phyloP scores from a whole-genome alignment of 2,888 invertebrate genomes.

The Trichopria drosophilae region DNA sequence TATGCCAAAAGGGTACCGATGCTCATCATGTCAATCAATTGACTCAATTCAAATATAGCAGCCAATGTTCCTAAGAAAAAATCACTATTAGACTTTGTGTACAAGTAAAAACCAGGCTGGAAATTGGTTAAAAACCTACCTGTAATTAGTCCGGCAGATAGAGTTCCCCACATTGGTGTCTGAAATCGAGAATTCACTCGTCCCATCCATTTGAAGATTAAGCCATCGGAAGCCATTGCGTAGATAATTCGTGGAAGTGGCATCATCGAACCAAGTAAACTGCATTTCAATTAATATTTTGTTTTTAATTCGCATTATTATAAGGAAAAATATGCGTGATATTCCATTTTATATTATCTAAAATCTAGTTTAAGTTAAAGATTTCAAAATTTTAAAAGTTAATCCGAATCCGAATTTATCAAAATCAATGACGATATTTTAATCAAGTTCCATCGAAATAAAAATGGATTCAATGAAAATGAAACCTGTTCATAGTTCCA shows the following conservation, averaged over 20 bases:
- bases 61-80: conserved; percentile 71
- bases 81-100: background rate
- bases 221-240: conserved; percentile 83
- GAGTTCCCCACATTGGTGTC: conserved; percentile 74
- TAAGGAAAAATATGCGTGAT: no score
- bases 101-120: no score
- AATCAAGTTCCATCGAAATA: no score
- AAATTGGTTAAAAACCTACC: conserved; percentile 62
- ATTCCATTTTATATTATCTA: no score
- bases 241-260: conserved; percentile 82
- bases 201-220: conserved; percentile 73
- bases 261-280: conserved; percentile 79
- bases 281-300: conserved; percentile 48
- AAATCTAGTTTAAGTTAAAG: conserved; percentile 43
- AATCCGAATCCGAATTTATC: background rate
- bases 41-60: conserved; percentile 78
- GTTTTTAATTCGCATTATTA: background rate
- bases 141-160: conserved; percentile 71
- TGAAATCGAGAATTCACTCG: conserved; percentile 70
- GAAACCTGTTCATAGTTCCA: no score
- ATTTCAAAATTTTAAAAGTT: conserved; percentile 6
- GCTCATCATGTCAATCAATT: conserved; percentile 88
- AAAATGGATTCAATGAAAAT: no score
- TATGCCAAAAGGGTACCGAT: conserved; percentile 86
- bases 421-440: no score